Evolutionary conservation across 1,140 invertebrate genomes (phyloP), one percentile per base, ranked within the genome.

Genomic region (Drosophila asahinai): DNA sequence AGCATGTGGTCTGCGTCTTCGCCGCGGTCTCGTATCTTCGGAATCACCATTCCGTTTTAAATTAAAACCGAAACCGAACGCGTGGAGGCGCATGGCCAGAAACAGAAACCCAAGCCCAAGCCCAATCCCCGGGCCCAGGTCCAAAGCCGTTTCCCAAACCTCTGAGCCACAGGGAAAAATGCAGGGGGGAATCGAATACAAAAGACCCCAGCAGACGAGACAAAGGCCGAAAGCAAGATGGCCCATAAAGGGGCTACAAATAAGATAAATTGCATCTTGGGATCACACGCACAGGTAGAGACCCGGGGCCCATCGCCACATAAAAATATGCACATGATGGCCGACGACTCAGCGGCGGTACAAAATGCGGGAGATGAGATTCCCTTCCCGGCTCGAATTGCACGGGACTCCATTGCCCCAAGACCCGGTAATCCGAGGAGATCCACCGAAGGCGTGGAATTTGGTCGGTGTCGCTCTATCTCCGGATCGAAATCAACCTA

Each of bases 221-320:
- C 81, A 71, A 90, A 80, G 61, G 81, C 86, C 81, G 76, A 91
- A 79, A 81, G 70, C 86, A 57, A 77, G 63, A 86, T 91, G 70
- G 87, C 67, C 87, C 83, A 91, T 91, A 91, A 91, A 81, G 84
- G 81, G 87, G 83, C 87, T 78, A 91, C 87, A 91, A 91, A 91
- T 89, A 91, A 91, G 87, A 91, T 91, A 91, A 81, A 91, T 91
- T 91, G 87, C 87, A 81, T 87, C 71, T 91, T 65, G 80, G 83
- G 86, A 91, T 91, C 86, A 91, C 77, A 83, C 83, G 64, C 87
- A 83, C 64, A 74, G 79, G 83, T 63, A 64, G 43, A 75, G 40
- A 30, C 42, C 42, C 42, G 45, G 22, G 48, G 47, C 47, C 38
- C 67, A 33, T 66, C 48, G 66, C 65, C 52, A 73, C 87, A 83